Evolutionary conservation across 2,888 invertebrate genomes (phyloP), one percentile per base, ranked within the genome.

Genomic region (Thymelicus acteon): DNA sequence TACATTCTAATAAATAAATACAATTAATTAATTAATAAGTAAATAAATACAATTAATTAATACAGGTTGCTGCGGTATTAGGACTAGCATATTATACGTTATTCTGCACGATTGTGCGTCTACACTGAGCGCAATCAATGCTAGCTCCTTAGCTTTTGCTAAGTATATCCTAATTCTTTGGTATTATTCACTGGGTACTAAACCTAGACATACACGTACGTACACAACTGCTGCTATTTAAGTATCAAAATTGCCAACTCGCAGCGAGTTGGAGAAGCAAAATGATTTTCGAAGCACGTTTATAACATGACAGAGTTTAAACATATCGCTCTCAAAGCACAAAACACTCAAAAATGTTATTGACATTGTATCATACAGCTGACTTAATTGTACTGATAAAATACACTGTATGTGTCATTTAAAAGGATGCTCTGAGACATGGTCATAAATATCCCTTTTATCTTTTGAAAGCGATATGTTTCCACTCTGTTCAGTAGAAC

Each of bases 141-240:
- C 82, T 82, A 80, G 80, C 78, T 75, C 75, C 79, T 79, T 79
- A 83, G 83, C 82, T 69, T 79, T 78, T 75, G 78, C 79, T 81
- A 81, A 79, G 79, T 78, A 67, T 79, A 80, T 73, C 78, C 82
- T 86, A 86, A 84, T 78, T 92, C 93, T 93, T 93, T 93, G 93
- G 93, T 93, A 88, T 86, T 82, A 84, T 88, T 91, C 80, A 91
- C 90, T 88, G 89, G 87, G 78, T 78, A 80, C 86, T 89, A 87
- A 85, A 85, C 75, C 88, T 89, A 89, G 79, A 82, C 75, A 78
- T 77, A 80, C 77, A 80, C 81, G 79, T 79, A 80, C 81, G 79
- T 79, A 80, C 77, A 83, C 77, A 83, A 85, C 81, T 78, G 73
- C 75, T 75, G 76, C 77, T 76, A 72, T 74, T 70, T 74, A 75